Evolutionary conservation across 2,797 vertebrate genomes (phyloP), one percentile per base, ranked within the genome.

Genomic region (Somateria mollissima): DNA sequence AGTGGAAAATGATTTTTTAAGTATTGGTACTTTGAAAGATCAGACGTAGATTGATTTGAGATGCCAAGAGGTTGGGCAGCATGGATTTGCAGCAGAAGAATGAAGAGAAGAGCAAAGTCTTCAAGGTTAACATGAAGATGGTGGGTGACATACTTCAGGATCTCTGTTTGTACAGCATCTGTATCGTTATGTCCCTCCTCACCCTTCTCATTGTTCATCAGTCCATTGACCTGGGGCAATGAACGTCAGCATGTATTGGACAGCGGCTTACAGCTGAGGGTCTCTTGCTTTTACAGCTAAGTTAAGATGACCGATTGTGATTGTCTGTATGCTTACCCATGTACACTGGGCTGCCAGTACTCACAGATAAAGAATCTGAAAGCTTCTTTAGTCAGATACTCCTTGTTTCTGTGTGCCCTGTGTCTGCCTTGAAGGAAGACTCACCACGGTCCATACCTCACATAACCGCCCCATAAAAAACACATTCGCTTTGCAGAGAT

Each of bases 1-100:
- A 62, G 27, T 83, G 70, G 43, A 58, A 80, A 77, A 72, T 72
- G 51, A 58, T 41, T 87, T 87, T 84, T 83, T 61, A 89, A 77
- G 25, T 45, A 7, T 5, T 11, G 6, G 30, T 34, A 28, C 71
- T 95, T 77, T 60, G 49, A n/a, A 91, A 83, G 34, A 77, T 58
- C 65, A 27, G 30, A 49, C 17, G 4, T 3, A 70, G 45, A 20
- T 0, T 43, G 73, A 53, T 0, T 1, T 39, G 69, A 80, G 41
- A 61, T 61, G 47, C 13, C 16, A 53, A 54, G 66, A 88, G 53
- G 41, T 1, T 85, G 76, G 54, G n/a, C 9, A 6, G 39, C 0
- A 0, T 22, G 21, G 41, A 36, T 75, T 91, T 81, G 70, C 61
- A 78, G 82, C 36, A 66, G 36, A 61, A 56, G 11, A 51, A 7